Evolutionary conservation across 2,113 vertebrate genomes (phyloP), one percentile per base, ranked within the genome.

Genomic region (Crotalus viridis): DNA sequence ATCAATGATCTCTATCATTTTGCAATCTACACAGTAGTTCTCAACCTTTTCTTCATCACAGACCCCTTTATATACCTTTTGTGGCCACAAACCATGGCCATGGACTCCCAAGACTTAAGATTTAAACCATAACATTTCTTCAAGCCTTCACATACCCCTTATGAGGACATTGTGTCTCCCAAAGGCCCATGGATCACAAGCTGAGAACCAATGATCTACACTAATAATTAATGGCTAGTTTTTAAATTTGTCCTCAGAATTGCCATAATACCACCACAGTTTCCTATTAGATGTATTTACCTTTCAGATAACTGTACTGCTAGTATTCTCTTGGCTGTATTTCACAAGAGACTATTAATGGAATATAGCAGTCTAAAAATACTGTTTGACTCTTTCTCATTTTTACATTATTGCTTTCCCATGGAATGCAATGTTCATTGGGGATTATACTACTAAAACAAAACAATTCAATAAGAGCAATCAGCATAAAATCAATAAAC

Each of bases 401-500:
- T 21, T 81, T 43, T 39, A 81, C 33, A 81, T 81, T 57, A 13
- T 59, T 24, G 55, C 10, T 46, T 57, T 89, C 33, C 22, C 21
- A 89, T 24, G 2, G 22, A 89, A 46, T 59, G 24, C 19, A 22
- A 26, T 57, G 55, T 6, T 26, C 10, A 46, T 26, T 39, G 33
- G 2, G 55, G 19, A 22, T 89, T 56, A 52, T 22, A 54, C 21
- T 33, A 26, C 2, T 28, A 51, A 90, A 10, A 69, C 88, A 94
- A 24, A 89, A 93, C 92, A 95, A 94, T 39, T 43, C 87, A 91
- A 54, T 92, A 2, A 46, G 48, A 4, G 26, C 51, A 85, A 57
- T 94, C 88, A 87, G 89, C 88, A 55, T 86, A 94, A 39, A 43
- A 74, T 94, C 87, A 92, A 89, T 90, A 26, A 1, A 90, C 28